Evolutionary conservation across 2,888 invertebrate genomes (phyloP).

Genomic region (Steromphala cineraria): DNA sequence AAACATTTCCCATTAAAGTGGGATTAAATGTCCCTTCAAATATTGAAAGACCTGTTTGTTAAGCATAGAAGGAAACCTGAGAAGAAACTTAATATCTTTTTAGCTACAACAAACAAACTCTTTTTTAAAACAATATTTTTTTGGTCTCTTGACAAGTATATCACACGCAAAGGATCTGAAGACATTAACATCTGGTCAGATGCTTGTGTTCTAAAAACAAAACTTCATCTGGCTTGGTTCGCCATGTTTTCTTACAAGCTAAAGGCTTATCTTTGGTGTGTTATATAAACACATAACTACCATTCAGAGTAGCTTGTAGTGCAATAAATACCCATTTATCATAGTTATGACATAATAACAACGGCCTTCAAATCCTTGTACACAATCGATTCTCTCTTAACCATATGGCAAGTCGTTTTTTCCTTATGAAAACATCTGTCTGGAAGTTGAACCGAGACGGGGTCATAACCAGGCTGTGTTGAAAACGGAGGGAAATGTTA

Average conservation of each 20-base stretch:
- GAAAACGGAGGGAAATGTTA: too few relatives aligned
- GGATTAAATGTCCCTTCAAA: not conserved
- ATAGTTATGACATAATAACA: not conserved
- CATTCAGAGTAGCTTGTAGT: not conserved
- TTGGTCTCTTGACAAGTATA: too few relatives aligned
- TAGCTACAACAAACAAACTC: not conserved
- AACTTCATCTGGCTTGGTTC: too few relatives aligned
- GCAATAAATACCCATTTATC: not conserved
- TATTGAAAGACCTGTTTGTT: not conserved
- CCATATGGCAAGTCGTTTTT: not conserved
- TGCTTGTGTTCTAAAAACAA: too few relatives aligned
- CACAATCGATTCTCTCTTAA: not conserved
- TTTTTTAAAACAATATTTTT: not conserved
- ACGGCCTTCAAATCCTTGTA: not conserved
- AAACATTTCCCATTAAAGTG: not conserved
- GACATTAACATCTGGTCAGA: too few relatives aligned
- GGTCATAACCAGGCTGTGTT: too few relatives aligned
- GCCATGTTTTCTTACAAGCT: not conserved
- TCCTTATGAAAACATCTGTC: not conserved
- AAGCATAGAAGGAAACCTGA: not conserved
- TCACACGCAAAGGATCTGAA: too few relatives aligned
- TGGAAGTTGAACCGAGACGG: not conserved
- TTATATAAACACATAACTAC: not conserved
- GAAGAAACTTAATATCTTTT: not conserved
- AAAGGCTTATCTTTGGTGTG: not conserved